Base-by-base conservation (phyloP, 2,797 vertebrate species). In the Anableps anableps region DNA sequence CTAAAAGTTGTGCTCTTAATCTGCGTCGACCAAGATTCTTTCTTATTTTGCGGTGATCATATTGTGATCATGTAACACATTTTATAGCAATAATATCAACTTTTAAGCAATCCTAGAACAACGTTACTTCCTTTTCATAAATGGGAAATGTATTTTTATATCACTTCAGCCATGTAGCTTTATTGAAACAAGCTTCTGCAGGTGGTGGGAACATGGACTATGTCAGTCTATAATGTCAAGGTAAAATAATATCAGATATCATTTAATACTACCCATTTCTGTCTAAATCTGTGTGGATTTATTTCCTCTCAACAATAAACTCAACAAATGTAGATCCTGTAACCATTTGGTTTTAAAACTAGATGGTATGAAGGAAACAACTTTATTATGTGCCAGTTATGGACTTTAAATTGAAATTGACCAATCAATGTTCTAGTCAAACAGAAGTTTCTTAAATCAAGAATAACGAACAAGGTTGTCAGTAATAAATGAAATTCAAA, bases 11-110 rank as follows among this genome's bases (percentile, higher is more conserved):
- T 45, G 79, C 47, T 47, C 47, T 76, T 78, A 41, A 31, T 3
- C 41, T 19, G 6, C 72, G 72, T 83, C 82, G 81, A 43, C 14
- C 36, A 4, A 9, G 0, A 55, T 2, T 60, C 70, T 72, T 79
- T 88, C 83, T 62, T 80, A 23, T 88, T 82, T 68, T 82, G 21
- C 72, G 66, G 8, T 31, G 81, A 84, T 91, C 81, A 80, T 45
- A 73, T 87, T 89, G 86, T 76, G 71, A 81, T 83, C 75, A 83
- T 80, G 86, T 85, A 84, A 83, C 72, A 60, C 79, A 16, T 81
- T 77, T 23, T 78, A 66, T 80, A 66, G 75, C 77, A 87, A 74
- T 41, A 38, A 68, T 45, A 53, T 58, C 71, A 29, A 79, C 16
- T 21, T 45, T 45, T 68, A n/a, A 34, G n/a, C 74, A 51, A 74